Conservation (phyloP, 2,888 invertebrate genomes). For the Axea sp. region DNA sequence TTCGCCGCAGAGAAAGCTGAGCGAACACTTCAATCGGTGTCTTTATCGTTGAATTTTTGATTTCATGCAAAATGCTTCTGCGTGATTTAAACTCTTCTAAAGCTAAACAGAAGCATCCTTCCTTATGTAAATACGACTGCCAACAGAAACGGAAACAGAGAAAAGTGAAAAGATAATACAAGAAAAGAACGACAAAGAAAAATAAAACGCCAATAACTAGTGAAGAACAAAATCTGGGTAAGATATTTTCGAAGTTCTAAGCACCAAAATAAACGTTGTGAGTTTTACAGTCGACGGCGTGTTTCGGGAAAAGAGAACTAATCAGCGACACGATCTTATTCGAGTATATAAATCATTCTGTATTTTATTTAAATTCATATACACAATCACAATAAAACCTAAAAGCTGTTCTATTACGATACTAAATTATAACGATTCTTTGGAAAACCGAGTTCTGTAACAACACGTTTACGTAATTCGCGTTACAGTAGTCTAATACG, state of each 20-base stretch:
- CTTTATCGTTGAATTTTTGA: constrained; percentile 30
- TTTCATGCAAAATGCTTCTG: constrained; percentile 36
- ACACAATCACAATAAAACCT: constrained; percentile 21
- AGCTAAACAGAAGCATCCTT: constrained; percentile 20
- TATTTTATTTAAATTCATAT: constrained; percentile 17
- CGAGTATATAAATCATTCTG: constrained; percentile 6
- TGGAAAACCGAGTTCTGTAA: constrained; percentile 38
- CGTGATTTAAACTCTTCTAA: constrained; percentile 12
- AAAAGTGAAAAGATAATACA: constrained; percentile 2
- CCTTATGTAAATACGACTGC: constrained; percentile 43
- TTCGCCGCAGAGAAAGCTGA: constrained; percentile 68
- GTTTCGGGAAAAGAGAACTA: constrained; percentile 15
- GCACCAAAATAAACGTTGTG: constrained; percentile 65
- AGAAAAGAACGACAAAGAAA: background rate
- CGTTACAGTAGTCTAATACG: too few relatives aligned
- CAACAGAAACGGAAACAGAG: background rate
- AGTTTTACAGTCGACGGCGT: constrained; percentile 16
- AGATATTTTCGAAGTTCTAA: constrained; percentile 66
- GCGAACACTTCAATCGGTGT: constrained; percentile 69
- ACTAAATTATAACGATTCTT: constrained; percentile 50
- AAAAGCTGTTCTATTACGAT: constrained; percentile 4
- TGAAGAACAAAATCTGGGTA: constrained; percentile 59
- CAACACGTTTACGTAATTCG: constrained; percentile 1
- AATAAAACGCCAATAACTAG: constrained; percentile 7
- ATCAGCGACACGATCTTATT: constrained; percentile 2